phyloP scores from a whole-genome alignment of 2,797 vertebrate species.

The Phalloptychus januarius region DNA sequence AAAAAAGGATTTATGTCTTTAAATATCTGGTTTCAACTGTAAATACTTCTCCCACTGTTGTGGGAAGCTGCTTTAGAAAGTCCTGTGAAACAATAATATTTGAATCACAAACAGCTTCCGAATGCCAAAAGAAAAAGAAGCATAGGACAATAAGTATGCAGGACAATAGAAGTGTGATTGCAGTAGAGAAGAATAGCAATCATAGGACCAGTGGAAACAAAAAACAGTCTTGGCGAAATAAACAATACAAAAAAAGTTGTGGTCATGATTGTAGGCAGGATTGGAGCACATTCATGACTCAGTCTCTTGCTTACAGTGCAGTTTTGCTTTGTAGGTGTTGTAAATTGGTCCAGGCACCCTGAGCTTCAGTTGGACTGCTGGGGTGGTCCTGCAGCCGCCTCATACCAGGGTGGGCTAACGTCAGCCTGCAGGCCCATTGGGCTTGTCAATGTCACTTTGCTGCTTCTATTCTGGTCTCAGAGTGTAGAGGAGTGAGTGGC shows the following conservation, averaged over 20 bases:
- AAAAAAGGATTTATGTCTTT: not conserved
- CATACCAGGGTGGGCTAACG: slow-evolving; percentile 73
- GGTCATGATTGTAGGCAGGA: slow-evolving; percentile 36
- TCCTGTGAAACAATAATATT: not conserved
- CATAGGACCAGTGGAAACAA: slow-evolving; percentile 8
- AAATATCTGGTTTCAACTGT: not conserved
- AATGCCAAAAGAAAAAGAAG: slow-evolving; percentile 5
- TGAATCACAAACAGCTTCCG: not conserved
- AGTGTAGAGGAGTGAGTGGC: slow-evolving; percentile 59
- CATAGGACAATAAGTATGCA: not conserved
- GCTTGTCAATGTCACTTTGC: slow-evolving; percentile 71
- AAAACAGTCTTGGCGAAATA: slow-evolving; percentile 13
- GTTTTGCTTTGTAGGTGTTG: slow-evolving; percentile 57
- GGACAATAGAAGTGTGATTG: slow-evolving; percentile 16
- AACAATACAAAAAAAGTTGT: slow-evolving; percentile 19
- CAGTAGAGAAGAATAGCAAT: slow-evolving; percentile 11
- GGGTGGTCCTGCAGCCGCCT: slow-evolving; percentile 73
- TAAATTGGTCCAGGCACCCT: slow-evolving; percentile 69
- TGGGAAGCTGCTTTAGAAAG: slow-evolving; percentile 7
- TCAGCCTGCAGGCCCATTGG: slow-evolving; percentile 65
- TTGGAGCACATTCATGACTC: slow-evolving; percentile 37
- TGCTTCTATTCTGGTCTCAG: slow-evolving; percentile 77
- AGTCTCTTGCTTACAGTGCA: slow-evolving; percentile 60
- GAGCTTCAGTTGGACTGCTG: slow-evolving; percentile 45
- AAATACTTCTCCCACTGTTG: not conserved